A percentile compares a stretch with the other conserved stretches of the same genome.
phyloP scores from a whole-genome alignment of 2,797 vertebrate genomes.

The Anisognathus igniventris region DNA sequence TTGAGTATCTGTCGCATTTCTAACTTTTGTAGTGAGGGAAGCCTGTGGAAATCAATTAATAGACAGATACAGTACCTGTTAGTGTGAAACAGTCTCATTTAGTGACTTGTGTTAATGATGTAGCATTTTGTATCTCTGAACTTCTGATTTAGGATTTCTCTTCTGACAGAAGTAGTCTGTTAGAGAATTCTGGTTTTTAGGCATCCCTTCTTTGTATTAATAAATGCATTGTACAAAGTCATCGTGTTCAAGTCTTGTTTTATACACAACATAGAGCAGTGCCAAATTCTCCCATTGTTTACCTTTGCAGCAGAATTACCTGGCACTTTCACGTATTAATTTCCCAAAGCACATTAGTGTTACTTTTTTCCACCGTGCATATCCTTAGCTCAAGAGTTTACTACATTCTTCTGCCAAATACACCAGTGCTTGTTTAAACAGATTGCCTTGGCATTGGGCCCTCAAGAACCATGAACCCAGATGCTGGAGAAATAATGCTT shows the following conservation, averaged over 20 bases:
- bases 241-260: not conserved
- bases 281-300: not conserved
- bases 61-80: not conserved
- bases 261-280: not conserved
- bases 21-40: not conserved
- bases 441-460: conserved; percentile 7
- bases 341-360: not conserved
- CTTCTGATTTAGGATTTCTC: not conserved
- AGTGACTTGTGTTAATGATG: not conserved
- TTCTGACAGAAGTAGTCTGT: not conserved
- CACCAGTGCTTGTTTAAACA: conserved; percentile 1
- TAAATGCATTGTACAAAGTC: not conserved
- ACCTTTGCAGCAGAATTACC: not conserved
- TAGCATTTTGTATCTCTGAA: not conserved
- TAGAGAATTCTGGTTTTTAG: not conserved
- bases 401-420: not conserved
- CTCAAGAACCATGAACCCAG: not conserved
- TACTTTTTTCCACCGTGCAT: not conserved
- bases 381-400: not conserved
- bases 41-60: not conserved
- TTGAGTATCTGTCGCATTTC: not conserved
- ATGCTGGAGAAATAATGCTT: not conserved
- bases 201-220: not conserved
- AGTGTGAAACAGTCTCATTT: not conserved
- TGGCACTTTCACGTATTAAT: not conserved